Conservation (phyloP, 2,888 invertebrate genomes). For the Eilema depressum region DNA sequence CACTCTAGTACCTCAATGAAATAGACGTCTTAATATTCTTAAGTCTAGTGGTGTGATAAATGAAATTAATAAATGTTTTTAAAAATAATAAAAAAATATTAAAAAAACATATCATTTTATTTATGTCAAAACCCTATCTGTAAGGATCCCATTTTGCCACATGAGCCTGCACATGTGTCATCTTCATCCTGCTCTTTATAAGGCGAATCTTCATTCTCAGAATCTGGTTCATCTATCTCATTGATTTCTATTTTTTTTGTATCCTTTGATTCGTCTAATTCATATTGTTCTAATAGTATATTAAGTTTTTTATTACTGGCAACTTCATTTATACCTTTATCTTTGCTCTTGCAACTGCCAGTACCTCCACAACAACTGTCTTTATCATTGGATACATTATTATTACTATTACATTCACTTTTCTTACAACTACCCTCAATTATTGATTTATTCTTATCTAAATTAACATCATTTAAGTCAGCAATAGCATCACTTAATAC, state of each 20-base stretch:
- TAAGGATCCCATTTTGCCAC: slow-evolving; percentile 68
- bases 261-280: slow-evolving; percentile 54
- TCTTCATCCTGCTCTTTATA: slow-evolving; percentile 65
- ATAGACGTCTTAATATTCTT: slow-evolving; percentile 26
- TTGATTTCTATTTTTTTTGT: slow-evolving; percentile 28
- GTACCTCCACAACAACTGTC: slow-evolving; percentile 58
- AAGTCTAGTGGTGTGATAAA: slow-evolving; percentile 48
- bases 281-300: slow-evolving; percentile 65
- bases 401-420: slow-evolving; percentile 32
- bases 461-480: slow-evolving; percentile 63
- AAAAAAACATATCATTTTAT: slow-evolving; percentile 30
- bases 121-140: slow-evolving; percentile 46
- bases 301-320: slow-evolving; percentile 63
- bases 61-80: slow-evolving; percentile 42
- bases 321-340: slow-evolving; percentile 36
- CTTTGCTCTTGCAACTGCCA: slow-evolving; percentile 54
- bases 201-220: slow-evolving; percentile 56
- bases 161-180: slow-evolving; percentile 71
- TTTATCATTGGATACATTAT: slow-evolving; percentile 42
- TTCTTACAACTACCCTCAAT: slow-evolving; percentile 48
- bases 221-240: slow-evolving; percentile 39
- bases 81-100: not conserved
- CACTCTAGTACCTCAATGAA: slow-evolving; percentile 5
- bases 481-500: slow-evolving; percentile 54
- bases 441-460: slow-evolving; percentile 46